These are phyloP conservation scores for Ostrea denselamellosa DNA, from an alignment of 1,140 invertebrate species.

Conservation along the genomic window DNA sequence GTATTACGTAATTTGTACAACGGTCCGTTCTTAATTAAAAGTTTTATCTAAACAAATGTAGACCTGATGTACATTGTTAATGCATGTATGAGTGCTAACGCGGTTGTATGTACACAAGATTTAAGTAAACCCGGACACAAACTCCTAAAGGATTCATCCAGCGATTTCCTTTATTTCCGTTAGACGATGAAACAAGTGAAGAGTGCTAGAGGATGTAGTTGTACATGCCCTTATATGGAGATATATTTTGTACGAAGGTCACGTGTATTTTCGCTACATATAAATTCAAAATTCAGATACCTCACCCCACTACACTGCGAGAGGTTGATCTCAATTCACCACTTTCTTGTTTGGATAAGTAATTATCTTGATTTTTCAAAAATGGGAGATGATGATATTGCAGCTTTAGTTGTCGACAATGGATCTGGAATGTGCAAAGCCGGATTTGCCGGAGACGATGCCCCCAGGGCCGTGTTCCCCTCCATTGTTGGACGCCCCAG, in stretches of 20 bases:
- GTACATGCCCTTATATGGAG: constrained; percentile 9
- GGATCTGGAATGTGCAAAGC: constrained; percentile 93
- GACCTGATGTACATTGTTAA: neutral
- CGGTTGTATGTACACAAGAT: neutral
- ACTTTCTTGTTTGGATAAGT: constrained; percentile 22
- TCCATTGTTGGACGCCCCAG: constrained; percentile 58
- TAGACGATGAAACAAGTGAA: constrained; percentile 11
- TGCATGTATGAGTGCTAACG: neutral
- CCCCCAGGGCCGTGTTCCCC: constrained; percentile 54
- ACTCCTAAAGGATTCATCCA: constrained; percentile 36
- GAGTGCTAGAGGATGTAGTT: constrained; percentile 9
- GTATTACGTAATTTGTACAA: no score
- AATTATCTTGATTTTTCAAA: neutral
- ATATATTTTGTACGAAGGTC: constrained; percentile 26
- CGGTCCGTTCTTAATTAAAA: no score
- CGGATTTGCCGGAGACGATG: constrained; percentile 85
- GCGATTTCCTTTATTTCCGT: constrained; percentile 24
- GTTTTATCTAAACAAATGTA: neutral
- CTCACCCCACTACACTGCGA: constrained; percentile 3
- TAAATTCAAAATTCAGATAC: neutral
- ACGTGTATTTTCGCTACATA: constrained; percentile 16
- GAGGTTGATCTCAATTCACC: neutral
- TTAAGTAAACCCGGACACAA: constrained; percentile 30
- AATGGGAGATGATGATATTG: constrained; percentile 92
- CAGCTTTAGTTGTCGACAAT: constrained; percentile 90